Conservation (phyloP, 2,888 invertebrate species). For the Cylloceria caligata region DNA sequence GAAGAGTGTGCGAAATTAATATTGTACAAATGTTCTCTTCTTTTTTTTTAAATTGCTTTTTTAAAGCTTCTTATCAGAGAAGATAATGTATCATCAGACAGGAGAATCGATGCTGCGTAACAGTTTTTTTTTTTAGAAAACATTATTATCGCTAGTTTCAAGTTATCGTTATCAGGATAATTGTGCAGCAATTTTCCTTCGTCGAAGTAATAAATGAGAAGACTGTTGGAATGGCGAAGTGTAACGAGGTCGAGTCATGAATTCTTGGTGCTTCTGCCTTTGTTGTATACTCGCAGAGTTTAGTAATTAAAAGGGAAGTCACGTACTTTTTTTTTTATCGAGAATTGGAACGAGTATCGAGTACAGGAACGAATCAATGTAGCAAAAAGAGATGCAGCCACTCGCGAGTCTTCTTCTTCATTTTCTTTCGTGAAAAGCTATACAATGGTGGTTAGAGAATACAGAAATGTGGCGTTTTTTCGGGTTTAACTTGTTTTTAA, state of each 20-base stretch:
- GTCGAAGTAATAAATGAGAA: neutral
- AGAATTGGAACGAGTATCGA: slow-evolving; percentile 3
- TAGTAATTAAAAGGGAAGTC: slow-evolving; percentile 46
- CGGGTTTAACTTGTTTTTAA: neutral
- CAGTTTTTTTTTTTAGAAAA: neutral
- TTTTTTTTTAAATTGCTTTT: neutral
- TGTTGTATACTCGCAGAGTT: slow-evolving; percentile 1
- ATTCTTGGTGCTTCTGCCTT: neutral
- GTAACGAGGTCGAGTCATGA: slow-evolving; percentile 10
- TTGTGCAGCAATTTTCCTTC: neutral
- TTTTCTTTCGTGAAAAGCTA: neutral
- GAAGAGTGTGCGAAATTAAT: slow-evolving; percentile 15
- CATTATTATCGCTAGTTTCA: neutral
- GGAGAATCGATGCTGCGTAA: neutral
- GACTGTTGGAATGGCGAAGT: neutral
- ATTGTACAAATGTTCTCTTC: neutral
- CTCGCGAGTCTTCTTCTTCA: neutral
- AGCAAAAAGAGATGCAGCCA: neutral
- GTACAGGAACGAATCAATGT: slow-evolving; percentile 34
- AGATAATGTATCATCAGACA: neutral
- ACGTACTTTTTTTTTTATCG: slow-evolving; percentile 42
- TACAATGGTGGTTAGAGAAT: neutral
- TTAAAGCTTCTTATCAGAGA: neutral
- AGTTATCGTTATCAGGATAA: slow-evolving; percentile 27
- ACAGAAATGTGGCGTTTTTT: neutral